Base-by-base conservation (phyloP, 2,888 invertebrate genomes). In the Buathra laborator region DNA sequence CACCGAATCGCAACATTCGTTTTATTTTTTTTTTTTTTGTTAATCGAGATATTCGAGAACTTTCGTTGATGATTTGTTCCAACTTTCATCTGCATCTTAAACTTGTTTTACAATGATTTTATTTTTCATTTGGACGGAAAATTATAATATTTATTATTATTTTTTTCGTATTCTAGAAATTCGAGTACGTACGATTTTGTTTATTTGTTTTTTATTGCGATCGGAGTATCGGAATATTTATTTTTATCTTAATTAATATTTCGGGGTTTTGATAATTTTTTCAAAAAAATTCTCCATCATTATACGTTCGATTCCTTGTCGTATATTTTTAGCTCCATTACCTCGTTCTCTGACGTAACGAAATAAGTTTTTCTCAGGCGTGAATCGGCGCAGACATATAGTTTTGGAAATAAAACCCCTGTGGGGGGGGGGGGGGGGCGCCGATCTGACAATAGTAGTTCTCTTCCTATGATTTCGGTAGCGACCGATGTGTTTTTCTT, bases 391-490 rank as follows among this genome's bases (percentile, higher is more conserved):
- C 67, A 74, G 74, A 72, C 71, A 72, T 71, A 80, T 88, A 83
- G 67, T 85, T 87, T 84, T 81, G 82, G 77, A 83, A 88, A 86
- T 85, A 87, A 87, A 85, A 67, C 71, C 83, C 75, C 44, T 48
- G 84, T 70, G 67, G 62, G 19, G 6, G 37, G 44, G 70, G n/a
- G 84, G 70, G 67, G 62, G 19, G 6, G 37, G 44, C 68, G n/a
- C 29, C 53, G 59, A 66, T 82, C 82, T 78, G 85, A 91, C 89
- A 92, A 92, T 91, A 88, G 89, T 76, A 79, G 77, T 68, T 87
- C 89, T 62, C 32, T 5, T 66, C 89, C 90, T 91, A 90, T 90
- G 90, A 90, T 93, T 91, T 92, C 90, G 89, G 91, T 93, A 91
- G 91, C 92, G 89, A 90, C 89, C 72, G 89, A 91, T 92, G 91